Base-by-base conservation (phyloP, 2,797 vertebrate genomes). In the Acestrorhynchus altus region DNA sequence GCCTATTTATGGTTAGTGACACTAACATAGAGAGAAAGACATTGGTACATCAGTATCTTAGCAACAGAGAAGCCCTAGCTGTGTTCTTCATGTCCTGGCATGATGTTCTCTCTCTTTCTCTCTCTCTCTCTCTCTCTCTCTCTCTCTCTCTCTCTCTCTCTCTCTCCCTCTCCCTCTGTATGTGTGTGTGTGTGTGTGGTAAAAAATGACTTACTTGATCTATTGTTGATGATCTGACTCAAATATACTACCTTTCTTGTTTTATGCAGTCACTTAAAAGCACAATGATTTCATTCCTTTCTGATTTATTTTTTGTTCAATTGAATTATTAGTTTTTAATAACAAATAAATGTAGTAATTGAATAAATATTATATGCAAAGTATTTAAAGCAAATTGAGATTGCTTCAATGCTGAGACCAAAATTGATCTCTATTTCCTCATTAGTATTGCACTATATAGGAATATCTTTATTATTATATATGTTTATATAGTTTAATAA, bases 31-130 rank as follows among this genome's bases (percentile, higher is more conserved):
- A 83, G 70, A 72, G 68, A 76, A 74, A 75, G 76, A 78, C 49
- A 76, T 80, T 80, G 70, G 80, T 84, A 75, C 77, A 81, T 83
- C 77, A 78, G 85, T 87, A 79, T 85, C 86, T 84, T 86, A 85
- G 87, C 87, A 87, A 88, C 83, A 85, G 74, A 85, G 74, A 81
- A 82, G 73, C 69, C 83, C 79, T 84, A 56, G 31, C 77, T 77
- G 75, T 84, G 63, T 84, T 86, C 73, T 61, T 83, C 84, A 71
- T 79, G 83, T 85, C 80, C 70, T 86, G 57, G 79, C 72, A 79
- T 82, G 76, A 80, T 24, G 61, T 66, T 60, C 24, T 26, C 77
- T 60, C 74, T 73, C 39, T 51, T 40, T 49, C 26, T 77, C 18
- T 12, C 16, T 77, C 26, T 54, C 57, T 49, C 47, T 49, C 6